Evolutionary conservation across 2,113 vertebrate species (phyloP).

Genomic region (Strigops habroptila): DNA sequence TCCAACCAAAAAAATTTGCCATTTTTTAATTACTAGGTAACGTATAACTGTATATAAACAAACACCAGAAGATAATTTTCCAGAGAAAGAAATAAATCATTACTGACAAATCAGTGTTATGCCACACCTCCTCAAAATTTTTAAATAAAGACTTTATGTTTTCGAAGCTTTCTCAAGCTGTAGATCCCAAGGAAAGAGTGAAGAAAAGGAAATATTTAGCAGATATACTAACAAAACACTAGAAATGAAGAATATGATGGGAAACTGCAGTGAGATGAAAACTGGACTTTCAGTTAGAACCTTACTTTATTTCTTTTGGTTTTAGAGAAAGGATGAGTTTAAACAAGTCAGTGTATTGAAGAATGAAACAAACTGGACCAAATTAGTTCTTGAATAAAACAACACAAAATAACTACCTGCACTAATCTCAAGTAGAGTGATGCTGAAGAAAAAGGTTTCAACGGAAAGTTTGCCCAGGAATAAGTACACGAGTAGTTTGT

Average conservation of each 20-base stretch:
- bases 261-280: background rate
- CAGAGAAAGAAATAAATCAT: background rate
- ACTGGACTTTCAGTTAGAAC: background rate
- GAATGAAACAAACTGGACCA: background rate
- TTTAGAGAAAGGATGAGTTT: background rate
- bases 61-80: background rate
- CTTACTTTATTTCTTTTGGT: background rate
- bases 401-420: background rate
- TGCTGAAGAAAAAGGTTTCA: background rate
- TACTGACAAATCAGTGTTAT: background rate
- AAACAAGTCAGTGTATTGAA: background rate
- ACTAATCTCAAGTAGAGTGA: background rate
- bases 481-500: background rate
- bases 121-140: background rate
- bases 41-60: background rate
- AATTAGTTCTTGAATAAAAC: background rate
- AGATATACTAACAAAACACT: background rate
- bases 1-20: fast-evolving
- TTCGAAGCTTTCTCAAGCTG: background rate
- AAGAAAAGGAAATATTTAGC: background rate
- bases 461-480: background rate
- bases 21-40: background rate
- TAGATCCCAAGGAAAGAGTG: background rate
- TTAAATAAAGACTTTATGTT: background rate
- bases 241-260: background rate